phyloP scores from a whole-genome alignment of 2,113 vertebrate species.

The Fregata magnificens region DNA sequence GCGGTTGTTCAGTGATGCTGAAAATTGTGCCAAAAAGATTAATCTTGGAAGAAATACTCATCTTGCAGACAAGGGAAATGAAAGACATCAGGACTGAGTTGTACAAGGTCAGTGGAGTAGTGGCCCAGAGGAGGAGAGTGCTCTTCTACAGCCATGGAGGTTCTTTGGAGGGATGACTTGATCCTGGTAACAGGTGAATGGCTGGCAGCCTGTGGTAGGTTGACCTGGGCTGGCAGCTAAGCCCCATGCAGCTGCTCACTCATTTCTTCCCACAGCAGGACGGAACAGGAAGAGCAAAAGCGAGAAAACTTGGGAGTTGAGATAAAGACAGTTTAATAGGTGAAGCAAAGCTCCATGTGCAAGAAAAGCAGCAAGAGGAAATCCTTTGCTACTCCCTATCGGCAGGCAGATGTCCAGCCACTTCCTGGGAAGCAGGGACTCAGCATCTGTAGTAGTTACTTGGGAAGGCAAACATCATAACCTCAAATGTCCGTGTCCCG shows the following conservation, averaged over 20 bases:
- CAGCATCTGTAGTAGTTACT: not conserved
- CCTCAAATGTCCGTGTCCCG: not conserved
- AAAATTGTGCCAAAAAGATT: not conserved
- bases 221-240: not conserved
- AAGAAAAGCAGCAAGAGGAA: not conserved
- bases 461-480: not conserved
- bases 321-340: not conserved
- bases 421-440: not conserved
- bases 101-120: not conserved
- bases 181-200: not conserved
- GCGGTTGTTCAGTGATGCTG: not conserved
- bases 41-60: not conserved
- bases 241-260: not conserved
- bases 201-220: rapidly evolving
- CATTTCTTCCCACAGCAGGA: not conserved
- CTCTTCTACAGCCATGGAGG: not conserved
- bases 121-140: not conserved
- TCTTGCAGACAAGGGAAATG: not conserved
- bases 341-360: not conserved
- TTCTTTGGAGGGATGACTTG: not conserved
- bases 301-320: not conserved
- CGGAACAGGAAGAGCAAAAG: not conserved
- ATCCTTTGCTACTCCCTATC: rapidly evolving
- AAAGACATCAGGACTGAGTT: not conserved
- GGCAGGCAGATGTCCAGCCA: not conserved